A percentile compares a stretch with the other conserved stretches of the same genome.
phyloP scores from a whole-genome alignment of 1,140 invertebrate genomes.

The Ridgeia piscesae region DNA sequence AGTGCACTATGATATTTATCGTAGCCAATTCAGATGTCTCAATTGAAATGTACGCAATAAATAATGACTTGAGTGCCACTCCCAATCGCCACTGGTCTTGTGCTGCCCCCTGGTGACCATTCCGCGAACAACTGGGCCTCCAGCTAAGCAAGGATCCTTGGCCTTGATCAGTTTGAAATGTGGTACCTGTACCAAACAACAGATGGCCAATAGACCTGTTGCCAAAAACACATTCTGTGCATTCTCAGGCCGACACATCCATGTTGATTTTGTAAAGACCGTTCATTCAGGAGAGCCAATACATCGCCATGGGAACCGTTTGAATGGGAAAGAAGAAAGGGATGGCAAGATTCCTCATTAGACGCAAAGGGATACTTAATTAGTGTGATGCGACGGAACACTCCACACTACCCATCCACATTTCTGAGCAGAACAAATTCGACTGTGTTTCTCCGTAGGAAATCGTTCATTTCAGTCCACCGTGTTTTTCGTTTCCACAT shows the following conservation, averaged over 20 bases:
- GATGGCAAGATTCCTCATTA: neutral
- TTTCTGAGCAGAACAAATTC: neutral
- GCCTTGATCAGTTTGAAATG: neutral
- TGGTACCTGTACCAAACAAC: neutral
- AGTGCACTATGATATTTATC: neutral
- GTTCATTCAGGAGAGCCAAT: neutral
- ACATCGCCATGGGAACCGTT: neutral
- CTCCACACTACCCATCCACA: neutral
- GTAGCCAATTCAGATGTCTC: neutral
- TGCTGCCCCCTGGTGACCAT: neutral
- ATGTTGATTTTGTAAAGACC: neutral
- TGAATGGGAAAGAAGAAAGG: neutral
- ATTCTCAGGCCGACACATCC: neutral
- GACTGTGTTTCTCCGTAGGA: neutral
- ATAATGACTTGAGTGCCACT: neutral
- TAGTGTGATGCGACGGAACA: neutral
- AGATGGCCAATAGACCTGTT: neutral
- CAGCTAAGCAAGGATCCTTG: neutral
- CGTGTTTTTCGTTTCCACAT: neutral
- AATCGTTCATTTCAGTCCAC: neutral
- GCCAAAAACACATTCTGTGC: neutral
- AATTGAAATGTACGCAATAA: neutral
- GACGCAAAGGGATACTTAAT: neutral
- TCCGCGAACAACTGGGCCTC: neutral
- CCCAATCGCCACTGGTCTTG: neutral